Conservation (phyloP, 2,113 vertebrate species). For the Morone saxatilis region DNA sequence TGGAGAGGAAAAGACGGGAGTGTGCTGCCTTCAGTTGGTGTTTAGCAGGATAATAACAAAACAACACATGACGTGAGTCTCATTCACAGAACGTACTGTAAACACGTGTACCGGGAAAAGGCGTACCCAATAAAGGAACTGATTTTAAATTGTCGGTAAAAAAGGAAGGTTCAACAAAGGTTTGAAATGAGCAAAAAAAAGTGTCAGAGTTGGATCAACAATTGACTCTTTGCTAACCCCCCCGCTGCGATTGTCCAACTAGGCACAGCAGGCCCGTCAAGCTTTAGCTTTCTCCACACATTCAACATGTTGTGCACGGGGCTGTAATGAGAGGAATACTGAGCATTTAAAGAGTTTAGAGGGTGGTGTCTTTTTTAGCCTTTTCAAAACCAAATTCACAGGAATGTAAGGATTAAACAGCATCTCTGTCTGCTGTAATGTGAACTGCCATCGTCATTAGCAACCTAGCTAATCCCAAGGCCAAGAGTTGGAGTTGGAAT, state of each 20-base stretch:
- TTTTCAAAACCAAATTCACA: not conserved
- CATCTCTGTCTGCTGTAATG: not conserved
- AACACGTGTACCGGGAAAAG: slow-evolving; percentile 37
- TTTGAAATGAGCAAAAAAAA: slow-evolving; percentile 14
- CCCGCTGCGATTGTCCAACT: not conserved
- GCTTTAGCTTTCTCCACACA: not conserved
- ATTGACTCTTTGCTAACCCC: not conserved
- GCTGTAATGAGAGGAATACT: not conserved
- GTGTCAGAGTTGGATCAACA: slow-evolving; percentile 17
- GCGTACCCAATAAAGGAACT: slow-evolving; percentile 13
- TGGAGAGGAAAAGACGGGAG: slow-evolving; percentile 75
- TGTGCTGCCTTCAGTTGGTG: slow-evolving; percentile 41
- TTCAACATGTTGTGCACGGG: not conserved
- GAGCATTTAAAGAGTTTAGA: not conserved
- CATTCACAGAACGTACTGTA: slow-evolving; percentile 45
- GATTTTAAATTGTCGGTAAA: slow-evolving; percentile 24
- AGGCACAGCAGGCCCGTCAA: not conserved
- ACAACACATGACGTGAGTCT: slow-evolving; percentile 54
- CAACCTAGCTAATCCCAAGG: too few species aligned
- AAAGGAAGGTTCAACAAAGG: slow-evolving; percentile 13
- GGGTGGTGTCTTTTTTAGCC: not conserved
- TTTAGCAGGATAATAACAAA: slow-evolving; percentile 69
- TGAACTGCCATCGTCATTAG: not conserved
- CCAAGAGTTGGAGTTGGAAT: too few species aligned
- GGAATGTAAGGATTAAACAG: not conserved